Base-by-base conservation (phyloP, 2,113 vertebrate species). In the Anoplopoma fimbria region DNA sequence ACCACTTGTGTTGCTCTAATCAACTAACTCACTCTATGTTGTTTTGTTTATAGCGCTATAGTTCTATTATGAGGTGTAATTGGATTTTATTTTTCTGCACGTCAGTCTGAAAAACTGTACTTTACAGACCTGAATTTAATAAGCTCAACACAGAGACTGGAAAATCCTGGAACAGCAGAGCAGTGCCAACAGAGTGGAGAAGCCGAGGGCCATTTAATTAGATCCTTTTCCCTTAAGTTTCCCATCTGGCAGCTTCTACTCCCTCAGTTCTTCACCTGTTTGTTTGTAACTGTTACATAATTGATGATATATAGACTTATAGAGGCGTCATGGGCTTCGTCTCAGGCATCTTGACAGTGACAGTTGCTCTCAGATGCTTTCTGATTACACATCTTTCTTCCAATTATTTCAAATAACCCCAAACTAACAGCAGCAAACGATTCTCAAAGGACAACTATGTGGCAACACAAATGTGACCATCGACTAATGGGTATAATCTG, bases 221-320 rank as follows among this genome's bases (percentile, higher is more conserved):
- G 69, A 67, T 82, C 53, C 61, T 13, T 69, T 69, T 49, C 49
- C 53, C 34, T 68, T 61, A 82, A 64, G 76, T 77, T 87, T 86
- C 27, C 6, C 25, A 15, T 38, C 62, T 8, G 6, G 1, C 36
- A 33, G 77, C 77, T 64, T 61, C 55, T 29, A 8, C 63, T 69
- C 61, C 69, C n/a, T 27, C 31, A 67, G 57, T 75, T 86, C 38
- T 63, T 77, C 70, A 69, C 73, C 40, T 65, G 64, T 83, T 84
- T 86, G 62, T 91, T 89, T 83, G 51, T 60, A 74, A 55, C 61
- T 53, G 74, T 55, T 81, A 40, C 42, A 85, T 86, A 81, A 89
- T 76, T 77, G 63, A 87, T 85, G 33, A 79, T 53, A 70, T 58
- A 69, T 40, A 67, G 65, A 73, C 34, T 47, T 77, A 75, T 58